phyloP scores from a whole-genome alignment of 2,113 vertebrate genomes.

The Mesembrinibis cayennensis region DNA sequence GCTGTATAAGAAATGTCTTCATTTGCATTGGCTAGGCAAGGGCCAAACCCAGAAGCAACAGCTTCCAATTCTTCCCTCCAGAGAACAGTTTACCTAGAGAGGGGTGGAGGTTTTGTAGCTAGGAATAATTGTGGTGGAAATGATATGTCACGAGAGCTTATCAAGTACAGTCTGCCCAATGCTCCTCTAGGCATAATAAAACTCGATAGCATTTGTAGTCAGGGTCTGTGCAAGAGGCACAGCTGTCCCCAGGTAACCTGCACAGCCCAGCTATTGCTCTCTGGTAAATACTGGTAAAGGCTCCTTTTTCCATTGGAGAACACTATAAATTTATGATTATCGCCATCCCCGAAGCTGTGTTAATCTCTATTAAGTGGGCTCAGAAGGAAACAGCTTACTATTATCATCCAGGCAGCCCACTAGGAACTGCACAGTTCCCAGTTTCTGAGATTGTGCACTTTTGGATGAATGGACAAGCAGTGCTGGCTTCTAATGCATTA shows the following conservation, averaged over 20 bases:
- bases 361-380: not conserved
- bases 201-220: not conserved
- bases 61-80: not conserved
- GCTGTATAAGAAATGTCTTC: not conserved
- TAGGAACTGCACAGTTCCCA: not conserved
- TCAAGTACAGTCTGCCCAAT: not conserved
- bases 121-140: not conserved
- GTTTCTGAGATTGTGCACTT: conserved; percentile 54
- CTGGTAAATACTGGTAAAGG: not conserved
- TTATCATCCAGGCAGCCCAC: conserved; percentile 14
- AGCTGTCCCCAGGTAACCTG: not conserved
- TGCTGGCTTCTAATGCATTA: not conserved
- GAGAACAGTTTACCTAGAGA: not conserved
- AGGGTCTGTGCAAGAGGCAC: not conserved
- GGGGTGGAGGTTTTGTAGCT: not conserved
- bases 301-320: not conserved
- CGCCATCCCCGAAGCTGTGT: not conserved
- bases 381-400: conserved; percentile 26
- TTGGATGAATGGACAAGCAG: conserved; percentile 64
- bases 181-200: not conserved
- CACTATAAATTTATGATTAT: not conserved
- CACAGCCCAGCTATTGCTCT: not conserved
- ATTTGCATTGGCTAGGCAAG: not conserved
- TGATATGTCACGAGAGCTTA: not conserved
- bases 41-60: not conserved